Percentiles rank a stretch among this genome's conserved stretches.
Conservation (phyloP, 2,797 vertebrate species). For the Sternotherus odoratus region DNA sequence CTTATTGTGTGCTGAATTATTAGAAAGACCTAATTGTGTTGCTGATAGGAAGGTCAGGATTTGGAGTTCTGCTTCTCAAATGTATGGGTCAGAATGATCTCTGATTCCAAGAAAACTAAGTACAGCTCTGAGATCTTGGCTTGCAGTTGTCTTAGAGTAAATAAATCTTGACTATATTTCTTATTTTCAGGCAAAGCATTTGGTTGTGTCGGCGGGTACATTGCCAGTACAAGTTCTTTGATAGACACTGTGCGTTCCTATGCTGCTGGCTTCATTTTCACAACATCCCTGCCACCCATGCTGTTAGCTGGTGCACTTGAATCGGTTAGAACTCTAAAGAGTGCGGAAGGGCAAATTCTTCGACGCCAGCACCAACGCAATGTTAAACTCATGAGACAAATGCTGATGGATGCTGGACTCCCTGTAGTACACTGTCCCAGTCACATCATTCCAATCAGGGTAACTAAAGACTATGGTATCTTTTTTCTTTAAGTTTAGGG, state of each 20-base stretch:
- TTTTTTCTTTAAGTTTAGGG: not conserved
- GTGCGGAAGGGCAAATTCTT: conserved; percentile 87
- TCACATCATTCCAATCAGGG: conserved; percentile 96
- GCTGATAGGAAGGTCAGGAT: not conserved
- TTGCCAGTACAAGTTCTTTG: conserved; percentile 84
- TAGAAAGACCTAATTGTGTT: not conserved
- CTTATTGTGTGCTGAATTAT: not conserved
- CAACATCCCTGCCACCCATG: conserved; percentile 94
- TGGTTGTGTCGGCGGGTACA: conserved; percentile 87
- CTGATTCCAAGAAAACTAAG: not conserved
- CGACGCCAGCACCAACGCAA: conserved; percentile 96
- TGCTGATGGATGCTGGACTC: conserved; percentile 96
- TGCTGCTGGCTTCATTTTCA: conserved; percentile 87
- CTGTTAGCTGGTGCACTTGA: conserved; percentile 91
- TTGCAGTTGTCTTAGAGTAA: not conserved
- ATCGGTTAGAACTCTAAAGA: conserved; percentile 91
- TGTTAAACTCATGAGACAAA: conserved; percentile 94
- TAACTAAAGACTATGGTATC: conserved; percentile 55
- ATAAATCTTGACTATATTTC: not conserved
- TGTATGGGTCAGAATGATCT: not conserved
- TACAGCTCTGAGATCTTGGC: not conserved
- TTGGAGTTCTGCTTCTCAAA: not conserved
- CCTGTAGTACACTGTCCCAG: conserved; percentile 97
- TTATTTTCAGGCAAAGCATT: conserved; percentile 83
- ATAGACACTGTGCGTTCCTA: conserved; percentile 87